A percentile compares a stretch with the other conserved stretches of the same genome.
Evolutionary conservation across 2,888 invertebrate genomes (phyloP).

Genomic region (Caenorhabditis afra): DNA sequence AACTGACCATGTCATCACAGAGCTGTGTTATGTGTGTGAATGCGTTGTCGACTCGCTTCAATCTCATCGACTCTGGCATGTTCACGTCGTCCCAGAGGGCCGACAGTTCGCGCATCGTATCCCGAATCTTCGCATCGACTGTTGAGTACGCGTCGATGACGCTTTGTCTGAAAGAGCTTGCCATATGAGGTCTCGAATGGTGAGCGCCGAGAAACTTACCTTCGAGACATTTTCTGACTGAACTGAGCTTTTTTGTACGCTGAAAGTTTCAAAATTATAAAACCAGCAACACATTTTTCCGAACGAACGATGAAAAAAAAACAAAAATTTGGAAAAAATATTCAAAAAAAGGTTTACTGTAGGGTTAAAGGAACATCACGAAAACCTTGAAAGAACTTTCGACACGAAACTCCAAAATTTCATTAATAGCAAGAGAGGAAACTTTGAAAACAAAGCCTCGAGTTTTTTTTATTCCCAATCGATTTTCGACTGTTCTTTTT

Average conservation of each 20-base stretch:
- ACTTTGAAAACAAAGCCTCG: too few relatives aligned
- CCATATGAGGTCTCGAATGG: not conserved
- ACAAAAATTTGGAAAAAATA: not conserved
- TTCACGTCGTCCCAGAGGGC: conserved; percentile 49
- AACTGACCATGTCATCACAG: conserved; percentile 56
- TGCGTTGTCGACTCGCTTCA: conserved; percentile 53
- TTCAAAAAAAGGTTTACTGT: not conserved
- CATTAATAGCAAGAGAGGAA: too few relatives aligned
- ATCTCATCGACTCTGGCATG: conserved; percentile 48
- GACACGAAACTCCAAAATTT: too few relatives aligned
- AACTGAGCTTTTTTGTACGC: not conserved
- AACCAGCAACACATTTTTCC: not conserved
- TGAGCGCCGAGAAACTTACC: conserved; percentile 18
- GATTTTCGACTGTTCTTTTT: too few relatives aligned
- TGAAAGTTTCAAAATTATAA: not conserved
- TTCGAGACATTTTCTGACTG: conserved; percentile 33
- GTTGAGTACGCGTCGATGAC: conserved; percentile 51
- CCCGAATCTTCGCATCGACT: conserved; percentile 50
- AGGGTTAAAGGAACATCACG: too few relatives aligned
- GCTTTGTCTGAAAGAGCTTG: conserved; percentile 45
- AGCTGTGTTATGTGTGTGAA: conserved; percentile 45
- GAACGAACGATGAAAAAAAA: not conserved
- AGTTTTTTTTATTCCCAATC: too few relatives aligned
- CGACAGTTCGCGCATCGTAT: conserved; percentile 52
- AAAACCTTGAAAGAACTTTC: too few relatives aligned